phyloP scores from a whole-genome alignment of 2,797 vertebrate species.

The Halcyon chelicuti region DNA sequence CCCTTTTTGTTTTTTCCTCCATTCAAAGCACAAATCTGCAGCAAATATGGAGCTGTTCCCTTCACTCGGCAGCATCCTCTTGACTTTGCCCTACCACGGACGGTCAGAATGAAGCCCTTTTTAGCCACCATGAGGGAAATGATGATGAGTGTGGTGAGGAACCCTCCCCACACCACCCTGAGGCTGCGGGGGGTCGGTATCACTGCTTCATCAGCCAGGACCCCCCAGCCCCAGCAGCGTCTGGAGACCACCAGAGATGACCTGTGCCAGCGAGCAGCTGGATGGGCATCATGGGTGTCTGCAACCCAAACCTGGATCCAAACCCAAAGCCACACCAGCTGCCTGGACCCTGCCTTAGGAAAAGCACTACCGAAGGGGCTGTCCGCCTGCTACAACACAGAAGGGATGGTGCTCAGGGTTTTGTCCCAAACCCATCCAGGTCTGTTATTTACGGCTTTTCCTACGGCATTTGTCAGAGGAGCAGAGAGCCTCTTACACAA shows the following conservation, averaged over 20 bases:
- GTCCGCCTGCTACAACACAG: background rate
- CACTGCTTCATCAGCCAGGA: background rate
- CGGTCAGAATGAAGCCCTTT: background rate
- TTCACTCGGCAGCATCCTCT: background rate
- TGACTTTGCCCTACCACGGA: rapidly evolving
- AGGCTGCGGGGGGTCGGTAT: background rate
- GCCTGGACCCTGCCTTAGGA: background rate
- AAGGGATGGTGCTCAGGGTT: background rate
- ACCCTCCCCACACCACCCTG: background rate
- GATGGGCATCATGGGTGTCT: background rate
- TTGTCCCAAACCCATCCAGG: background rate
- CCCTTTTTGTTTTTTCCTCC: background rate
- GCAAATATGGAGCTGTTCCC: background rate
- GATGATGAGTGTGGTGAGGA: background rate
- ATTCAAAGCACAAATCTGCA: background rate
- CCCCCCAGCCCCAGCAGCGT: background rate
- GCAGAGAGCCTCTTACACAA: background rate
- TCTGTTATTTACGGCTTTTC: background rate
- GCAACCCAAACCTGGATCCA: background rate
- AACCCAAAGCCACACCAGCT: background rate
- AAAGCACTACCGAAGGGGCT: background rate
- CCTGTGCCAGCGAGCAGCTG: rapidly evolving
- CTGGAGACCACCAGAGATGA: background rate
- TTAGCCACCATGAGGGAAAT: background rate
- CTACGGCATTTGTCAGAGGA: rapidly evolving